Percentiles rank a stretch among this genome's conserved stretches.
Evolutionary conservation across 1,140 invertebrate species (phyloP).

Genomic region (Drosophila kanapiae): DNA sequence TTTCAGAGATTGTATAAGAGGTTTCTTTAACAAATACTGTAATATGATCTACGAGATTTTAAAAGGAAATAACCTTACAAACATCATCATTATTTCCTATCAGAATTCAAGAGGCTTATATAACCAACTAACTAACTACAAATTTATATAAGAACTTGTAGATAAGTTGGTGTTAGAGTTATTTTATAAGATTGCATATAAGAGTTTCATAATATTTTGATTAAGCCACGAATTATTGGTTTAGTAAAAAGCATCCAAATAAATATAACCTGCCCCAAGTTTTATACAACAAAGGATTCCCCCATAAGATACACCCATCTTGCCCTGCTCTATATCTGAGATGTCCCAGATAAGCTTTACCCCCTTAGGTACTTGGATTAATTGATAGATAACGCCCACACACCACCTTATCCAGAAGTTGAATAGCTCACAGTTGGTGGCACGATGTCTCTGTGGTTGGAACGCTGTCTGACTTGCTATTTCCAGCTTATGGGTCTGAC

Average conservation of each 20-base stretch:
- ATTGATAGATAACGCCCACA: constrained; percentile 33
- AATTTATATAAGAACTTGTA: neutral
- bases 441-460: constrained; percentile 46
- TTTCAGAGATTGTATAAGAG: too few species aligned
- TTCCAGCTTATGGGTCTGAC: constrained; percentile 51
- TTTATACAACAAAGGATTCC: neutral
- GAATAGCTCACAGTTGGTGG: constrained; percentile 16
- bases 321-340: neutral
- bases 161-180: neutral
- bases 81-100: too few species aligned
- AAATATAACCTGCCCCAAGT: neutral
- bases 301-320: neutral
- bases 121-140: too few species aligned
- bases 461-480: constrained; percentile 40
- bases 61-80: too few species aligned
- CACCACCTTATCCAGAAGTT: neutral
- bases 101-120: too few species aligned
- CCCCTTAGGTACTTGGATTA: constrained; percentile 44
- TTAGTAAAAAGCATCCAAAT: too few species aligned
- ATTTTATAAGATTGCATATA: too few species aligned
- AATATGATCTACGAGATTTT: too few species aligned
- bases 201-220: too few species aligned
- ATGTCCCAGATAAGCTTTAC: neutral
- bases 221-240: neutral
- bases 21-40: too few species aligned